Conservation (phyloP, 2,113 vertebrate genomes). For the Myotis yumanensis region DNA sequence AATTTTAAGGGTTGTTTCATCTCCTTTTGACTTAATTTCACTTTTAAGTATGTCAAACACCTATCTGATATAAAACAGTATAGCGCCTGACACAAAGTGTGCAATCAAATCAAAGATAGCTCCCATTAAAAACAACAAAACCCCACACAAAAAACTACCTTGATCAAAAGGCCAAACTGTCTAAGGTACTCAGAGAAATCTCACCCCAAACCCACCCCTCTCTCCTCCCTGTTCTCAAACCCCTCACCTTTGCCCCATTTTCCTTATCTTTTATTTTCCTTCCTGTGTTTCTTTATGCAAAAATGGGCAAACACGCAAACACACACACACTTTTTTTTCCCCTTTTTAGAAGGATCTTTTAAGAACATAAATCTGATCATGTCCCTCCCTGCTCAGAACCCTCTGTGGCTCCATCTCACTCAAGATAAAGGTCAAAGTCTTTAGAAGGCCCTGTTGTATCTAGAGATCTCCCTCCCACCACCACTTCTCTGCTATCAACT, state of each 20-base stretch:
- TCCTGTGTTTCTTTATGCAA: not conserved
- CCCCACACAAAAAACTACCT: not conserved
- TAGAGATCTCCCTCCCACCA: not conserved
- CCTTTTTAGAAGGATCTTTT: not conserved
- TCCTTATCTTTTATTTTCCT: not conserved
- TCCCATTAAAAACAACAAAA: not conserved
- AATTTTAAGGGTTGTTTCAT: not conserved
- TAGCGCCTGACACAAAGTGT: not conserved
- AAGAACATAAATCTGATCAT: not conserved
- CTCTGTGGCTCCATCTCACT: not conserved
- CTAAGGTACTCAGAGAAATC: not conserved
- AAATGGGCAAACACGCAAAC: not conserved
- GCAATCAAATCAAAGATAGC: not conserved
- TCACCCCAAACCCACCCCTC: not conserved
- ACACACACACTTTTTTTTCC: not conserved
- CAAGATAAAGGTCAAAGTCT: not conserved
- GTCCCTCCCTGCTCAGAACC: not conserved
- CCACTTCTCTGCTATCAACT: not conserved
- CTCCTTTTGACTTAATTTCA: not conserved
- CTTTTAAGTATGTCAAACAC: not conserved
- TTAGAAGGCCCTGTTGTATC: accelerated
- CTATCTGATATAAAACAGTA: not conserved
- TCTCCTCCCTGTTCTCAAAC: not conserved
- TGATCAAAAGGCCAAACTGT: not conserved
- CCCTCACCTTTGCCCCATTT: not conserved